A percentile compares a stretch with the other conserved stretches of the same genome.
These are phyloP conservation scores for Crotalus tigris DNA, from an alignment of 2,113 vertebrate genomes.

Conservation along the genomic window DNA sequence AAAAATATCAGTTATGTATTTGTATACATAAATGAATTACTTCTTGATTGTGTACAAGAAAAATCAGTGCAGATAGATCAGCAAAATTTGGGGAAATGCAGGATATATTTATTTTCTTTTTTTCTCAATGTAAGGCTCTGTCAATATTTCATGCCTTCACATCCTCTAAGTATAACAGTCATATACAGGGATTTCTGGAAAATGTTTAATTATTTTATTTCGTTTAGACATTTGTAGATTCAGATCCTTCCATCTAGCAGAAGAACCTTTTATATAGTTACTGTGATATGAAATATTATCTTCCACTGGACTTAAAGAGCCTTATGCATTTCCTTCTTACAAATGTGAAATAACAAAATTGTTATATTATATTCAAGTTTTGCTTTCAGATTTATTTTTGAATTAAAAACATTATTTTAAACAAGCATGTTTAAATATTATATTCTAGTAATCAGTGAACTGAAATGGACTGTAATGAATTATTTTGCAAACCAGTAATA, in stretches of 20 bases:
- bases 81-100: neutral
- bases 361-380: slow-evolving; percentile 41
- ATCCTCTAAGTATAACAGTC: neutral
- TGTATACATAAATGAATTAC: neutral
- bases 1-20: neutral
- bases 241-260: neutral
- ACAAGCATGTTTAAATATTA: slow-evolving; percentile 49
- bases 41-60: neutral
- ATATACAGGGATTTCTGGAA: neutral
- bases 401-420: slow-evolving; percentile 71
- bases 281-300: neutral
- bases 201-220: neutral
- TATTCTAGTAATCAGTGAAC: neutral
- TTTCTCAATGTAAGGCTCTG: neutral
- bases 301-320: neutral
- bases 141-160: neutral
- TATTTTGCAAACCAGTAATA: neutral
- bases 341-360: slow-evolving; percentile 47
- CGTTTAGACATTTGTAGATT: neutral
- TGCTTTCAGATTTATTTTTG: slow-evolving; percentile 55
- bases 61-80: neutral
- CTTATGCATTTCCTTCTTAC: slow-evolving; percentile 37
- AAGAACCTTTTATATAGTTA: neutral
- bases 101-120: neutral
- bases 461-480: neutral